A percentile compares a stretch with the other conserved stretches of the same genome.
Conservation (phyloP, 2,113 vertebrate genomes). For the Phrynosoma platyrhinos region DNA sequence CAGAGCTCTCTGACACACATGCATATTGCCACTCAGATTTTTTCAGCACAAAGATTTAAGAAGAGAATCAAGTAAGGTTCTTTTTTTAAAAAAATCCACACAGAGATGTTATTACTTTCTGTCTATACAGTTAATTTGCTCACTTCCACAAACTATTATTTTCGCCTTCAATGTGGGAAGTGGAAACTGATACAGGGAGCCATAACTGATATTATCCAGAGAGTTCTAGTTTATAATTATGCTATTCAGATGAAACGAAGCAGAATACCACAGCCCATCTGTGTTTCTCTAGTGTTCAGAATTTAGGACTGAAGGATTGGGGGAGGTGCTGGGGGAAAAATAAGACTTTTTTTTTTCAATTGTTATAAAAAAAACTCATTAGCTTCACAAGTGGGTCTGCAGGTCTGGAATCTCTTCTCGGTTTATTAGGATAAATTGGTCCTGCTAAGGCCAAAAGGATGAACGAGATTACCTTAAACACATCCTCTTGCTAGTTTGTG, state of each 20-base stretch:
- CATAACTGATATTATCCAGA: constrained; percentile 29
- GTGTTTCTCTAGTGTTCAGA: background rate
- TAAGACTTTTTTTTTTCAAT: background rate
- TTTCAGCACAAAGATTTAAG: background rate
- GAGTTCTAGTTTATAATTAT: constrained; percentile 59
- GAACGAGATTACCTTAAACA: background rate
- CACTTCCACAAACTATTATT: constrained; percentile 6
- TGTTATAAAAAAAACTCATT: background rate
- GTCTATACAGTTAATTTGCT: background rate
- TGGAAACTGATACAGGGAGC: background rate
- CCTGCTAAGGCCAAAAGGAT: background rate
- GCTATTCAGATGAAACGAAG: constrained; percentile 33
- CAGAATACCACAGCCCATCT: background rate
- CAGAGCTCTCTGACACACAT: background rate
- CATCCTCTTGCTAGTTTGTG: background rate
- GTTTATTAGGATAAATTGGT: background rate
- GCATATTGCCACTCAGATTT: background rate
- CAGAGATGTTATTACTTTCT: background rate
- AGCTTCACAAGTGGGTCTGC: background rate
- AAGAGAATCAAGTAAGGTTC: background rate
- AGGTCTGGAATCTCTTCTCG: no score
- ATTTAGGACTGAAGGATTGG: background rate
- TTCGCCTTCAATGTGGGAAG: background rate
- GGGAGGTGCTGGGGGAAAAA: no score
- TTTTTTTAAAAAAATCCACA: no score